Evolutionary conservation across 2,113 vertebrate species (phyloP).

Genomic region (Melanotaenia duboulayi): DNA sequence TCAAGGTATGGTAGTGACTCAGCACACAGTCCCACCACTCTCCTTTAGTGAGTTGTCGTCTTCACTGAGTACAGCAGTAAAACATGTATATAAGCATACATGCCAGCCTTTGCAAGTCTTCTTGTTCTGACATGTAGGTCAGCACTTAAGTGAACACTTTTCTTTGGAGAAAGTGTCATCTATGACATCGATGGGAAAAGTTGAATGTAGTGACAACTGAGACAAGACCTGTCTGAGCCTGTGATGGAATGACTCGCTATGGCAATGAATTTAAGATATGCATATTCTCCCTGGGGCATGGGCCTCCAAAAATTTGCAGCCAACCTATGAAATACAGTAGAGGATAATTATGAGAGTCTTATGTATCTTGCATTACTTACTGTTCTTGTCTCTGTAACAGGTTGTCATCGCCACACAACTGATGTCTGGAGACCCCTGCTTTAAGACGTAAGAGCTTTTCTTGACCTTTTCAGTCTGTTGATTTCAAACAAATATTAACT

Average conservation of each 20-base stretch:
- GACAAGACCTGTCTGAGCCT: conserved; percentile 45
- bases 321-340: neutral
- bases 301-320: neutral
- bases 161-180: neutral
- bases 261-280: conserved; percentile 16
- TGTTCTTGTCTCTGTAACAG: conserved; percentile 76
- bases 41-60: neutral
- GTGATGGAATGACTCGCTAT: conserved; percentile 10
- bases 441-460: conserved; percentile 91
- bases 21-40: neutral
- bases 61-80: neutral
- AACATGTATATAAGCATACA: neutral
- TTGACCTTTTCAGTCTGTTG: neutral
- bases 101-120: neutral
- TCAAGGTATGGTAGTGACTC: conserved; percentile 86
- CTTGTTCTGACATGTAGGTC: neutral
- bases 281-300: conserved; percentile 1
- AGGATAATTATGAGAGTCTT: neutral
- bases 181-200: conserved; percentile 5
- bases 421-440: conserved; percentile 97
- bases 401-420: conserved; percentile 95
- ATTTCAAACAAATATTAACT: neutral
- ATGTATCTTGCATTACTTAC: neutral
- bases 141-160: neutral
- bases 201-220: neutral